phyloP scores from a whole-genome alignment of 2,888 invertebrate species.

The Nymphalis urticae region DNA sequence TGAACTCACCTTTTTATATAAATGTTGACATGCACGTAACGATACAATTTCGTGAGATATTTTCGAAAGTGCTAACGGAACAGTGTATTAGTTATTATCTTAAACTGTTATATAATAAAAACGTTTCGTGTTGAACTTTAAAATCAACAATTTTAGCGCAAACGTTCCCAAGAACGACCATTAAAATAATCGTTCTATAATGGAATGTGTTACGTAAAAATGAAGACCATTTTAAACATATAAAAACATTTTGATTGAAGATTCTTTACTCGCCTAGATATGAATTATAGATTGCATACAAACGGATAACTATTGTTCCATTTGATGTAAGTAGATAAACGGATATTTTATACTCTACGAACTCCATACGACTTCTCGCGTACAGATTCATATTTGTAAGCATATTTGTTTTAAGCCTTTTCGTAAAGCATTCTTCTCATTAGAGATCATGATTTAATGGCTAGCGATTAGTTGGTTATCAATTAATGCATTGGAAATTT shows the following conservation, averaged over 20 bases:
- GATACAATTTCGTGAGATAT: conserved; percentile 14
- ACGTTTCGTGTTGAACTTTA: conserved; percentile 13
- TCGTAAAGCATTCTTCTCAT: too few species aligned
- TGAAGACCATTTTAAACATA: neutral
- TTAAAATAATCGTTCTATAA: conserved; percentile 1
- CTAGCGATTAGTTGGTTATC: too few species aligned
- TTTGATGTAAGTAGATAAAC: neutral
- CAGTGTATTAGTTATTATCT: neutral
- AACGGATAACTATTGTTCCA: neutral
- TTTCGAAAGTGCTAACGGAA: conserved; percentile 21
- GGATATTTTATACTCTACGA: too few species aligned
- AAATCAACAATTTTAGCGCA: neutral
- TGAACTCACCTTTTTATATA: neutral
- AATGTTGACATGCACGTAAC: conserved; percentile 10
- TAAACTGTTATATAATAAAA: conserved; percentile 17
- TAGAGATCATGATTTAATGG: too few species aligned
- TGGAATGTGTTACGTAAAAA: conserved; percentile 2
- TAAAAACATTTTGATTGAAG: neutral
- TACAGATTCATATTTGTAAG: too few species aligned
- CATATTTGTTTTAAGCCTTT: too few species aligned
- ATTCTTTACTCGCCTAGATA: neutral
- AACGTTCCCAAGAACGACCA: neutral
- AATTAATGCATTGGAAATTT: too few species aligned
- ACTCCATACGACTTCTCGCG: too few species aligned
- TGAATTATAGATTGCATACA: too few species aligned